Percentiles rank a stretch among this genome's conserved stretches.
Evolutionary conservation across 2,888 invertebrate species (phyloP).

Genomic region (Cremastinae sp.): DNA sequence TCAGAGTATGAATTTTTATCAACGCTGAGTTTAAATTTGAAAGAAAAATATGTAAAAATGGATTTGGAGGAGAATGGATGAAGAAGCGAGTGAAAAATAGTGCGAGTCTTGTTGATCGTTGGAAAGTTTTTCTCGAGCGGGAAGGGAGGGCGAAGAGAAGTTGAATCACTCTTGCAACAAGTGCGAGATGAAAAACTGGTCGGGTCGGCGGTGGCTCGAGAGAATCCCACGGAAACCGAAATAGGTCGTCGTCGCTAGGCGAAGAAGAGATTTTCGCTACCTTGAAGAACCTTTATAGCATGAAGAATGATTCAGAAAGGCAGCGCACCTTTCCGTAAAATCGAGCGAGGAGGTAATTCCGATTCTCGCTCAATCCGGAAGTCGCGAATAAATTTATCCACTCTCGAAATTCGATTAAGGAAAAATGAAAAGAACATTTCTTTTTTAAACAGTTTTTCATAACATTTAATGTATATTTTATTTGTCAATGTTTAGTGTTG

Average conservation of each 20-base stretch:
- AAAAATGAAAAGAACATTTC: no score
- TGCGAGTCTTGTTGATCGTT: neutral
- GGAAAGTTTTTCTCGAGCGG: neutral
- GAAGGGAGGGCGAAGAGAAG: slow-evolving; percentile 17
- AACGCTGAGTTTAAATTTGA: neutral
- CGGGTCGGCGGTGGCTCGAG: slow-evolving; percentile 7
- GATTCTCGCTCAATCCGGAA: slow-evolving; percentile 28
- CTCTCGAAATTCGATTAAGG: no score
- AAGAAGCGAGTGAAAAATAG: neutral
- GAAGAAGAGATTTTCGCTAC: slow-evolving; percentile 46
- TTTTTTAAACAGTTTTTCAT: no score
- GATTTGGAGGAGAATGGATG: no score
- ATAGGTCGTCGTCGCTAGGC: slow-evolving; percentile 63
- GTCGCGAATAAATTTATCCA: no score
- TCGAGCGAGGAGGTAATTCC: slow-evolving; percentile 36
- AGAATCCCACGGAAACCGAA: slow-evolving; percentile 59
- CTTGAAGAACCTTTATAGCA: slow-evolving; percentile 47
- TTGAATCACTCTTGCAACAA: slow-evolving; percentile 53
- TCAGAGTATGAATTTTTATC: no score
- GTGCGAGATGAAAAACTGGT: slow-evolving; percentile 43
- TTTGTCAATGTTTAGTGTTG: no score
- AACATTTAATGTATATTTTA: neutral
- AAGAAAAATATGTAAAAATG: neutral
- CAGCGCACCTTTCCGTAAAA: slow-evolving; percentile 48
- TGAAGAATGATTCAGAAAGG: slow-evolving; percentile 51